Evolutionary conservation across 1,140 invertebrate genomes (phyloP).

Genomic region (Meteorus sp.): DNA sequence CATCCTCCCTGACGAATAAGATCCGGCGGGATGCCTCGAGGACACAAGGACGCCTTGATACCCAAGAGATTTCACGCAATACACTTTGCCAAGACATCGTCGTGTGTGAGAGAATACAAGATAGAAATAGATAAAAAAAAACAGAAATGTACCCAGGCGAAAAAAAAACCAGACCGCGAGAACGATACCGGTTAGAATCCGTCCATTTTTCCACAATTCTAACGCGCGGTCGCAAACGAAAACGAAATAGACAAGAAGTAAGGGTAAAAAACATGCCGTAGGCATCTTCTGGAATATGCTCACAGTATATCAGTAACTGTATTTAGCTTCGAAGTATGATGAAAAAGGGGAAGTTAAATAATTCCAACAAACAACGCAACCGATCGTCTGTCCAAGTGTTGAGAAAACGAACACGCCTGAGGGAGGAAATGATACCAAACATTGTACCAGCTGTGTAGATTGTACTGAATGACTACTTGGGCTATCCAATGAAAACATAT

Average conservation of each 20-base stretch:
- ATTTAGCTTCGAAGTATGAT: background rate
- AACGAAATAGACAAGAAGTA: background rate
- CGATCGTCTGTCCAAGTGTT: background rate
- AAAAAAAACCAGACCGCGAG: conserved; percentile 19
- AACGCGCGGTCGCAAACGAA: background rate
- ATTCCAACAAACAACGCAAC: conserved; percentile 11
- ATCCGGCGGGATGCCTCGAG: conserved; percentile 9
- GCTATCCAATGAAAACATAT: too few relatives aligned
- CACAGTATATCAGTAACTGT: background rate
- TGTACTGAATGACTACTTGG: too few relatives aligned
- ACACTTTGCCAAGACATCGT: conserved; percentile 43
- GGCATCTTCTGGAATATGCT: background rate
- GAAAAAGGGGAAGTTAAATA: conserved; percentile 5
- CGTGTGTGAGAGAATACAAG: too few relatives aligned
- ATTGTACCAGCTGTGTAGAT: too few relatives aligned
- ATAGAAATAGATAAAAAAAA: conserved; percentile 9
- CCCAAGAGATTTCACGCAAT: conserved; percentile 38
- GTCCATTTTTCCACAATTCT: conserved; percentile 8
- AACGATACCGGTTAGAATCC: background rate
- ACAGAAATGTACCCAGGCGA: background rate
- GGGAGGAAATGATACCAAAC: too few relatives aligned
- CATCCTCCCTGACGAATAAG: conserved; percentile 23
- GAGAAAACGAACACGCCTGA: background rate
- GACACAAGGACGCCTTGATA: conserved; percentile 31
- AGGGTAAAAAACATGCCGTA: background rate